Percentiles rank a stretch among this genome's conserved stretches.
phyloP scores from a whole-genome alignment of 2,888 invertebrate genomes.

The Ashinkailepas kermadecensis region DNA sequence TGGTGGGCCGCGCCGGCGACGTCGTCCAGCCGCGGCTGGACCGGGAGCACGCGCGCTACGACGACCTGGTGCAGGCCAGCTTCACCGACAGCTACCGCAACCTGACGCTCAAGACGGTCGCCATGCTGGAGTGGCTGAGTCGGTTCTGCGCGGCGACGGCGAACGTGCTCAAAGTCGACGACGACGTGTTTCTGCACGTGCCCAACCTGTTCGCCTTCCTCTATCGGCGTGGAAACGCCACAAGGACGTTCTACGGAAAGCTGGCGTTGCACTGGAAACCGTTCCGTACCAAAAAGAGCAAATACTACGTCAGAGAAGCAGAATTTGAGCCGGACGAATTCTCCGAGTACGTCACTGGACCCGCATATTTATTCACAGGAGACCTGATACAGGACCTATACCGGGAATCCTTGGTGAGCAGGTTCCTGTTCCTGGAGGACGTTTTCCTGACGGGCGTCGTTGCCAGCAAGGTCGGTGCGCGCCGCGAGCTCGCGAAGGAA shows the following conservation, averaged over 20 bases:
- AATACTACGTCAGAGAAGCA: constrained; percentile 73
- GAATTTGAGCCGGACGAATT: constrained; percentile 67
- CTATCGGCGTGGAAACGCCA: constrained; percentile 44
- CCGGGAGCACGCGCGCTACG: constrained; percentile 61
- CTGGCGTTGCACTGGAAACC: constrained; percentile 78
- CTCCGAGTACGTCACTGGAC: constrained; percentile 86
- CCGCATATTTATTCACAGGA: constrained; percentile 74
- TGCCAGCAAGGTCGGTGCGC: constrained; percentile 61
- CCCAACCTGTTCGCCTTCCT: constrained; percentile 61
- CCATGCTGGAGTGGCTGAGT: constrained; percentile 73
- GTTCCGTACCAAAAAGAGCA: constrained; percentile 71
- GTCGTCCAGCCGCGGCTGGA: constrained; percentile 39
- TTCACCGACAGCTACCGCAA: constrained; percentile 73
- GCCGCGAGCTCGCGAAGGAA: constrained; percentile 62
- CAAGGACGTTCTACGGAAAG: constrained; percentile 60
- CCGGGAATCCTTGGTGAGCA: constrained; percentile 57
- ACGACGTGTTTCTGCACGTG: constrained; percentile 83
- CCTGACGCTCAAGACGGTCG: constrained; percentile 72
- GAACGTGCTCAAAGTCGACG: constrained; percentile 74
- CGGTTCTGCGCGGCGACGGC: constrained; percentile 64
- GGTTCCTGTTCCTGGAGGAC: constrained; percentile 79
- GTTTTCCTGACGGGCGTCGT: constrained; percentile 86
- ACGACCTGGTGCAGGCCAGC: constrained; percentile 65
- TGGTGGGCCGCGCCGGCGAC: constrained; percentile 53
- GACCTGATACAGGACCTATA: constrained; percentile 65